Evolutionary conservation across 2,113 vertebrate species (phyloP), one percentile per base, ranked within the genome.

Genomic region (Hymenochirus boettgeri): DNA sequence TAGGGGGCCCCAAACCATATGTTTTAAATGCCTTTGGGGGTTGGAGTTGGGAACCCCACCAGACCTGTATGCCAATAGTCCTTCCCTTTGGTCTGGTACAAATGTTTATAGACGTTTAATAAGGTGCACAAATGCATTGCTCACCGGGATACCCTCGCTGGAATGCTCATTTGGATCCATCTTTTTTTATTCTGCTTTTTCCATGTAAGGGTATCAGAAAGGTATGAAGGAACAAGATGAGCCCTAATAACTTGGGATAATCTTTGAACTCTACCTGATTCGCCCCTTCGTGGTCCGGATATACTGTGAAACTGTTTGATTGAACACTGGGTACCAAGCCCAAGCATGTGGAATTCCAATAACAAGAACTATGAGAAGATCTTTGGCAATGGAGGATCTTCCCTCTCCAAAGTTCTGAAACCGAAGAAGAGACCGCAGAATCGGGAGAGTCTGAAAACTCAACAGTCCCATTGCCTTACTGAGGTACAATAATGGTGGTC

Each of bases 191-290:
- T 35, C 7, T 35, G 10, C 10, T n/a, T 57, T 7, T 18, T 37
- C 11, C 24, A 50, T 31, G 37, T 47, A 73, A 98, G 94, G 82
- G 90, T 96, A 65, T 89, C 95, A 7, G 79, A 86, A 70, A 83
- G 79, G 50, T 76, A 70, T 1, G 89, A 91, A 31, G 89, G 69
- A 98, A 98, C 83, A 95, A 92, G 79, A 98, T 98, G 95, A 93
- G 88, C 12, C 75, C 92, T 1, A 88, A 88, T 72, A 98, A 97
- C 75, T 63, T 98, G 80, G 95, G 29, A 98, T 98, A 3, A 88
- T 96, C 7, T 96, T 98, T 29, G 94, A 94, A 3, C 95, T 94
- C 0, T 96, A 94, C 0, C 77, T 98, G 60, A 58, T 98, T 74
- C 89, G 90, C 50, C 90, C 89, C 1, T 81, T 81, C 0, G 76